These are phyloP conservation scores for Andrena dorsata DNA, from an alignment of 2,888 invertebrate genomes.

Conservation along the genomic window DNA sequence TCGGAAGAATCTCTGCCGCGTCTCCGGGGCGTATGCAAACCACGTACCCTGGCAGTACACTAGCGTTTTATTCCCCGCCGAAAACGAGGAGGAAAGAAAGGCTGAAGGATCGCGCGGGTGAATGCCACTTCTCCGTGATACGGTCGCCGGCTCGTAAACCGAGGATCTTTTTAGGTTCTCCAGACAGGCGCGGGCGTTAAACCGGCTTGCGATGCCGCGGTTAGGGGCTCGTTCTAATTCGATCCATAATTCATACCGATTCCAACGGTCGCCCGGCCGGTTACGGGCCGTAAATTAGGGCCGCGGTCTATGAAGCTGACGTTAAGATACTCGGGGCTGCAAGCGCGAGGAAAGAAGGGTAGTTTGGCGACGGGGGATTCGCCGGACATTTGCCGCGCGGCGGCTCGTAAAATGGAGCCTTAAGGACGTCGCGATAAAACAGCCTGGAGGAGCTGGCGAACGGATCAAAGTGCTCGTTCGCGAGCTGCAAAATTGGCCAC, in stretches of 20 bases:
- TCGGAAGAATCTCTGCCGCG: background rate
- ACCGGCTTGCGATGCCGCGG: conserved; percentile 15
- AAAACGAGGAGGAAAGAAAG: background rate
- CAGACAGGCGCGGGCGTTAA: background rate
- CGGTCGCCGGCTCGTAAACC: conserved; percentile 41
- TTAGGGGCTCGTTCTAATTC: conserved; percentile 67
- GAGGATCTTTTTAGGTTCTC: conserved; percentile 26
- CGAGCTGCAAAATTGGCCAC: conserved; percentile 21
- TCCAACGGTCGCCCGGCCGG: conserved; percentile 56
- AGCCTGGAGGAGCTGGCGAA: background rate
- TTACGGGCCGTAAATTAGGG: conserved; percentile 73
- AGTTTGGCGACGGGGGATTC: background rate
- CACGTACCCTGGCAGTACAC: conserved; percentile 24
- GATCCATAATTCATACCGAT: conserved; percentile 78
- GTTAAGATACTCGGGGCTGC: conserved; percentile 20
- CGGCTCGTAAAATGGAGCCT: conserved; percentile 42
- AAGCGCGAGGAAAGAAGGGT: background rate
- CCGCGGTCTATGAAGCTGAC: conserved; percentile 71
- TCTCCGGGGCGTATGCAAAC: conserved; percentile 30
- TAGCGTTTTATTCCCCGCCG: conserved; percentile 29
- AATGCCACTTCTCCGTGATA: background rate
- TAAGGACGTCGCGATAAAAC: conserved; percentile 37
- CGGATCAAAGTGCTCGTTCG: conserved; percentile 10
- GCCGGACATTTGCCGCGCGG: background rate
- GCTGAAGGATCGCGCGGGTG: background rate